Evolutionary conservation across 2,888 invertebrate genomes (phyloP).

Genomic region (Parascotia fuliginaria): DNA sequence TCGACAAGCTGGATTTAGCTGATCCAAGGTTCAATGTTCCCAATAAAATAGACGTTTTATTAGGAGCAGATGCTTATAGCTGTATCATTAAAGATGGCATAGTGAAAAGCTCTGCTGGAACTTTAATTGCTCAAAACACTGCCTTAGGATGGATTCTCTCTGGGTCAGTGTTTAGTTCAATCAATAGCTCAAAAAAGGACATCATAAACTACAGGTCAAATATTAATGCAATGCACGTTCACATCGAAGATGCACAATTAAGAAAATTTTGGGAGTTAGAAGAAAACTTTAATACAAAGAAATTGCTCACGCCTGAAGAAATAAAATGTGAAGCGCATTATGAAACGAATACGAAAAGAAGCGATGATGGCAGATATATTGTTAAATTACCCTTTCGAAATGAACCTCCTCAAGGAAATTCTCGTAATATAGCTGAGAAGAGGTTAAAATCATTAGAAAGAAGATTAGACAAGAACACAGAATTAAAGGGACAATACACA

Average conservation of each 20-base stretch:
- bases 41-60: too few relatives aligned
- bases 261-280: not conserved
- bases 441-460: not conserved
- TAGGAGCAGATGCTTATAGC: too few relatives aligned
- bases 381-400: conserved; percentile 8
- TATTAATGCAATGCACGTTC: conserved; percentile 3
- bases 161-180: conserved; percentile 1
- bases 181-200: too few relatives aligned
- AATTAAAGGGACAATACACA: not conserved
- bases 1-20: too few relatives aligned
- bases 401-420: conserved; percentile 8
- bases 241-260: not conserved
- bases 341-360: conserved; percentile 1
- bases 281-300: not conserved
- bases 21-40: too few relatives aligned
- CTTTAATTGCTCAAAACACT: conserved; percentile 24
- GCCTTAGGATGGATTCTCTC: conserved; percentile 35
- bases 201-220: not conserved
- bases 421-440: not conserved
- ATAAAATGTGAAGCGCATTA: conserved; percentile 17
- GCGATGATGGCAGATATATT: conserved; percentile 6
- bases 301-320: conserved; percentile 14
- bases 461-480: not conserved
- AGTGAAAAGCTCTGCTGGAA: too few relatives aligned
- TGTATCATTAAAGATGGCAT: too few relatives aligned